phyloP scores from a whole-genome alignment of 2,888 invertebrate genomes.

The Eupeodes latifasciatus region DNA sequence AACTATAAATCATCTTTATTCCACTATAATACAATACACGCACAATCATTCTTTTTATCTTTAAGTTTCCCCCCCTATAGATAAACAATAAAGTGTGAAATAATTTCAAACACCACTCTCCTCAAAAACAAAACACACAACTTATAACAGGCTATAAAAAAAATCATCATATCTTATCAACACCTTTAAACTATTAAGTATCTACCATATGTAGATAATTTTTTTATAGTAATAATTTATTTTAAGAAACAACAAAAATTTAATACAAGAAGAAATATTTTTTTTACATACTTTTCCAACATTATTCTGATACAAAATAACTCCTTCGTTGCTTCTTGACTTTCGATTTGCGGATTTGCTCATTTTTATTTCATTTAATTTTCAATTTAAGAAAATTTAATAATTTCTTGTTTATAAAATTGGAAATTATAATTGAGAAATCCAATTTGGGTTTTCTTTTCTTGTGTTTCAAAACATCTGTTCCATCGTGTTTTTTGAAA shows the following conservation, averaged over 20 bases:
- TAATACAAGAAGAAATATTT: not conserved
- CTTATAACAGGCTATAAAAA: constrained; percentile 2
- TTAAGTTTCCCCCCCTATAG: not conserved
- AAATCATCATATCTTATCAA: constrained; percentile 42
- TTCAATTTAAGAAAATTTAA: constrained; percentile 23
- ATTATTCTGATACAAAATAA: constrained; percentile 77
- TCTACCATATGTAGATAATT: not conserved
- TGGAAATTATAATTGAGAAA: constrained; percentile 56
- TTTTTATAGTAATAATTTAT: not conserved
- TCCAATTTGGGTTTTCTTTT: constrained; percentile 6
- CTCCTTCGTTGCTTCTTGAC: constrained; percentile 79
- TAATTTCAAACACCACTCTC: not conserved
- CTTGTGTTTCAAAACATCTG: constrained; percentile 50
- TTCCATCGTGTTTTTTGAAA: constrained; percentile 49
- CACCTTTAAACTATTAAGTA: constrained; percentile 11
- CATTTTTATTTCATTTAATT: constrained; percentile 39
- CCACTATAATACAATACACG: not conserved
- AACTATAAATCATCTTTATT: constrained; percentile 1
- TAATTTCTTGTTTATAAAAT: constrained; percentile 63
- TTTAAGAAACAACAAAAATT: not conserved
- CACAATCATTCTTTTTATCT: not conserved
- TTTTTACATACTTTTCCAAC: constrained; percentile 70
- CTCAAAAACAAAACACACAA: not conserved
- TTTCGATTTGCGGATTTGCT: constrained; percentile 76
- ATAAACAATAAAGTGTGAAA: constrained; percentile 30